phyloP scores from a whole-genome alignment of 2,113 vertebrate genomes.

The Phaethon lepturus region DNA sequence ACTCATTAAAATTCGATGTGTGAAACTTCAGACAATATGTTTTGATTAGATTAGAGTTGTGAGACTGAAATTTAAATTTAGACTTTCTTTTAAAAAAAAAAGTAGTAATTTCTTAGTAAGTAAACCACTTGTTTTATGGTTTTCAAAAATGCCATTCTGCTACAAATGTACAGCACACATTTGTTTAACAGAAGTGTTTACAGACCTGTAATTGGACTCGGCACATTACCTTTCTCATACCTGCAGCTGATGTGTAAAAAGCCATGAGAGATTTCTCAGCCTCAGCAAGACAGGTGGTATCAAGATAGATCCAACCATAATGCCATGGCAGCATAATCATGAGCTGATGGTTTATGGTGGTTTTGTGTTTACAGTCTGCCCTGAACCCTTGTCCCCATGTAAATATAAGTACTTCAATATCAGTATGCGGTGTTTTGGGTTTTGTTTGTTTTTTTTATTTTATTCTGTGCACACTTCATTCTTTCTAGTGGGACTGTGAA shows the following conservation, averaged over 20 bases:
- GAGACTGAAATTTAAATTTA: neutral
- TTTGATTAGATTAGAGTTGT: neutral
- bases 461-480: neutral
- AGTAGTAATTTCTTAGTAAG: neutral
- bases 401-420: neutral
- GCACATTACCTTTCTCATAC: neutral
- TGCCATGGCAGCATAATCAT: neutral
- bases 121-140: neutral
- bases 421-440: rapidly evolving
- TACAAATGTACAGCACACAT: neutral
- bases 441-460: neutral
- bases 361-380: neutral
- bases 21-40: neutral
- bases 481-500: neutral
- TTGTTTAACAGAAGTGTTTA: neutral
- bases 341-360: neutral
- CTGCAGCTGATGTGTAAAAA: neutral
- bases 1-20: neutral
- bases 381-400: neutral
- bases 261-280: neutral
- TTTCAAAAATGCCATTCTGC: neutral
- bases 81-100: neutral
- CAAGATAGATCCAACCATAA: neutral
- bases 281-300: neutral
- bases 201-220: neutral